Base-by-base conservation (phyloP, 2,888 invertebrate genomes). In the Eupeodes luniger region DNA sequence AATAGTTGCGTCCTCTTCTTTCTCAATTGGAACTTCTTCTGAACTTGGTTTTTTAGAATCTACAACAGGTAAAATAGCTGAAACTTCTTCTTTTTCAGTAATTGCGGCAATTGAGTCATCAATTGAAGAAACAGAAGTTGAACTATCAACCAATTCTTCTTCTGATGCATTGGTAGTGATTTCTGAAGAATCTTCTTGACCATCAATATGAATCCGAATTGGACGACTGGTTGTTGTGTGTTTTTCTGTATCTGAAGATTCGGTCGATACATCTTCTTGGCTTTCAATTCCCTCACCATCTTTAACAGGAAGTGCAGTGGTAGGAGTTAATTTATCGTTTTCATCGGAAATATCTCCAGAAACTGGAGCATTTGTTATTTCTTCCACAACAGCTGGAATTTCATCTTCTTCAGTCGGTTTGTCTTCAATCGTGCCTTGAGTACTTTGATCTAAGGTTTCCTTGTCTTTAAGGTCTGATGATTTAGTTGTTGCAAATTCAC, bases 111-210 rank as follows among this genome's bases (percentile, higher is more conserved):
- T 47, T 67, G 47, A 16, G 5, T 66, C 55, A 77, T 2, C 34
- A 77, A 47, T 4, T n/a, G 47, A 34, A 67, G 57, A 16, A n/a
- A 47, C 7, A 44, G 64, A 27, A 55, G 77, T 77, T 49, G 77
- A 9, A 5, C 16, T 57, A 14, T 57, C 66, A 47, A 0, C n/a
- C 5, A 16, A 6, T 0, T 47, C 77, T 16, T 44, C 27, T 57
- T 67, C 66, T 0, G 14, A 19, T 82, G 89, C 88, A 55, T 91
- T 89, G 40, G 64, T 49, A 57, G 81, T 76, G 9, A 70, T 74
- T 79, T 83, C 90, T 34, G 34, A 80, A 19, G 59, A 19, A 79
- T 66, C 88, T 81, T 59, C 70, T 16, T 76, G 81, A 10, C 34
- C 66, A 34, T 34, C 34, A 27, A 47, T 59, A 11, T 64, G 59